A percentile compares a stretch with the other conserved stretches of the same genome.
phyloP scores from a whole-genome alignment of 35 echinoderm and acorn worm genomes.

The Diadema setosum region DNA sequence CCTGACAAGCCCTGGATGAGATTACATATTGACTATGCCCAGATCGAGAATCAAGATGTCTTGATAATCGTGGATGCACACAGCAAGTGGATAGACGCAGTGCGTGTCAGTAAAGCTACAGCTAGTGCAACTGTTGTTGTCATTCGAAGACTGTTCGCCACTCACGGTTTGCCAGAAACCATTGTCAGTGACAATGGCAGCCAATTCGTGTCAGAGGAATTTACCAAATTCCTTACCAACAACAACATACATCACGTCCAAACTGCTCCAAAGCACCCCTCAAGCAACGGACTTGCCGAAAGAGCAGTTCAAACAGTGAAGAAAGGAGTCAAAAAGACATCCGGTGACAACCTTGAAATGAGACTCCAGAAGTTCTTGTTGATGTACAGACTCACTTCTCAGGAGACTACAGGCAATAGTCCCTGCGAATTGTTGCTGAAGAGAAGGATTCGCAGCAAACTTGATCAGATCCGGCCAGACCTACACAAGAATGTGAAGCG shows the following conservation, averaged over 20 bases:
- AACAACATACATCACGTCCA: conserved; percentile 62
- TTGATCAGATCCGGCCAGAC: conserved; percentile 49
- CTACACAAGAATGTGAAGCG: conserved; percentile 18
- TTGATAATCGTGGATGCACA: conserved; percentile 58
- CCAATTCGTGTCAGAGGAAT: conserved; percentile 55
- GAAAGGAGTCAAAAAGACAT: conserved; percentile 46
- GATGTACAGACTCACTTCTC: conserved; percentile 50
- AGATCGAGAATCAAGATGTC: conserved; percentile 17
- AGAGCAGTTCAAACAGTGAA: conserved; percentile 71
- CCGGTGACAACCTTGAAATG: conserved; percentile 12
- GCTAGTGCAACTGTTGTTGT: conserved; percentile 24
- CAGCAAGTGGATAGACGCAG: conserved; percentile 55
- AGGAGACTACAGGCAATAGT: conserved; percentile 46
- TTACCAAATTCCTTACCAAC: conserved; percentile 19
- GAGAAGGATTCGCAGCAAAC: conserved; percentile 32
- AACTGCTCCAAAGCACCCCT: conserved; percentile 61
- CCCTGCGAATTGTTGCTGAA: conserved; percentile 58
- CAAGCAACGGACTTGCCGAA: conserved; percentile 51
- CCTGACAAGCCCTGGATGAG: conserved; percentile 14
- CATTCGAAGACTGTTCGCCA: conserved; percentile 45
- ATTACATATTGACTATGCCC: conserved; percentile 47
- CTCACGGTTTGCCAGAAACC: conserved; percentile 52
- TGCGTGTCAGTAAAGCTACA: conserved; percentile 21
- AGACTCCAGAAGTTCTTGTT: conserved; percentile 61
- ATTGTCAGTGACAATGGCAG: conserved; percentile 69